A percentile compares a stretch with the other conserved stretches of the same genome.
These are phyloP conservation scores for Zeuzera pyrina DNA, from an alignment of 2,888 invertebrate genomes.

Conservation along the genomic window DNA sequence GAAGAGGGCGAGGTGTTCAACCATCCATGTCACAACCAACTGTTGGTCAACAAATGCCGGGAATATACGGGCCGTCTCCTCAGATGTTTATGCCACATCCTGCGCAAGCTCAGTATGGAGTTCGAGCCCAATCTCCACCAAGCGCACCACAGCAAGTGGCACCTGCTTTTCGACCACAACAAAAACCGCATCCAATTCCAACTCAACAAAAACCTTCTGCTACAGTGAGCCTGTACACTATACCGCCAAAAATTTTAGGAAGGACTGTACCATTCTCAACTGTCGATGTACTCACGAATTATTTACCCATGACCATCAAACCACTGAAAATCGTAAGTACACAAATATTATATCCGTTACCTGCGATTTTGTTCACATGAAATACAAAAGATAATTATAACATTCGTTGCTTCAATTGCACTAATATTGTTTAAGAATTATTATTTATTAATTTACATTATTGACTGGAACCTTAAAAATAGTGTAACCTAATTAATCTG, in stretches of 20 bases:
- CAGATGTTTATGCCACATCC: neutral
- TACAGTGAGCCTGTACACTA: slow-evolving; percentile 25
- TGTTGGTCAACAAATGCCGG: neutral
- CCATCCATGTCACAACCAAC: neutral
- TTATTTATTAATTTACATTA: too few species aligned
- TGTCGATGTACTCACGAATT: slow-evolving; percentile 74
- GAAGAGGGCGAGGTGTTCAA: neutral
- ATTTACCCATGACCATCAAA: slow-evolving; percentile 72
- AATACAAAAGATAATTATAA: too few species aligned
- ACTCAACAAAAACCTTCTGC: neutral
- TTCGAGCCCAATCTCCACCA: too few species aligned
- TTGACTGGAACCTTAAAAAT: too few species aligned
- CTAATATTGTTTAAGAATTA: too few species aligned
- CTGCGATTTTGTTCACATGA: too few species aligned
- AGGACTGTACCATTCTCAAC: slow-evolving; percentile 20
- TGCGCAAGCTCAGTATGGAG: neutral
- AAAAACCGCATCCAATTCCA: neutral
- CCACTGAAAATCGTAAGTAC: slow-evolving; percentile 54
- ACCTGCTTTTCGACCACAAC: neutral
- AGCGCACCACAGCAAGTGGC: slow-evolving; percentile 3
- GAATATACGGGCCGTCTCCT: too few species aligned
- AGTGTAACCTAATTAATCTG: too few species aligned
- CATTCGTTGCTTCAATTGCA: too few species aligned
- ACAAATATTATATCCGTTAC: too few species aligned
- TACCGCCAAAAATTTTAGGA: slow-evolving; percentile 52